Conservation (phyloP, 2,888 invertebrate genomes). For the Leptinotarsa haldemani region DNA sequence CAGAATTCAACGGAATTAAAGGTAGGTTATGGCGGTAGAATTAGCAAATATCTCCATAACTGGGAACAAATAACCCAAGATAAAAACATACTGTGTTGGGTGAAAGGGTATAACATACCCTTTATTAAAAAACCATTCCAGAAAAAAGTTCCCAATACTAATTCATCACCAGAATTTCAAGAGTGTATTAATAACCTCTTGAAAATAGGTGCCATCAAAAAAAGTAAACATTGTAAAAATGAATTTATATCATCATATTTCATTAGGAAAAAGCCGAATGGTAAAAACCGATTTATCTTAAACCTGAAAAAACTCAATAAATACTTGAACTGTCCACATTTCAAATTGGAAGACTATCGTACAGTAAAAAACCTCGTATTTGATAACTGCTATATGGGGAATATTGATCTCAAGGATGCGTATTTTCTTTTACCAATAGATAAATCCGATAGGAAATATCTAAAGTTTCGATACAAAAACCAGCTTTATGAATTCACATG, state of each 20-base stretch:
- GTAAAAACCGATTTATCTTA: not conserved
- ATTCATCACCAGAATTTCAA: not conserved
- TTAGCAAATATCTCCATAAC: not conserved
- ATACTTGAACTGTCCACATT: not conserved
- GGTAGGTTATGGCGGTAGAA: not conserved
- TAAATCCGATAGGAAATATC: slow-evolving; percentile 4
- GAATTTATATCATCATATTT: not conserved
- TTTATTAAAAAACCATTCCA: not conserved
- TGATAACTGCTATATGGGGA: not conserved
- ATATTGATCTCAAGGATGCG: slow-evolving; percentile 15
- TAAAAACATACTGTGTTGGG: not conserved
- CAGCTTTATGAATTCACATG: not conserved
- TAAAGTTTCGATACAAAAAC: not conserved
- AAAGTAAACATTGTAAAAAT: not conserved
- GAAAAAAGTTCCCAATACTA: not conserved
- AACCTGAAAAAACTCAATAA: slow-evolving; percentile 15
- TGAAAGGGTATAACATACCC: not conserved
- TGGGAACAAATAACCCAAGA: not conserved
- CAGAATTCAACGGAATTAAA: not conserved
- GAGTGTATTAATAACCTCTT: not conserved
- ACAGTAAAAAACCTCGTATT: not conserved
- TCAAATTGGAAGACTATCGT: slow-evolving; percentile 9
- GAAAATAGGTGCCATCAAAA: slow-evolving; percentile 4
- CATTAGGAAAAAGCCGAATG: not conserved
- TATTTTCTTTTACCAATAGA: slow-evolving; percentile 12